Evolutionary conservation across 2,888 invertebrate genomes (phyloP), one percentile per base, ranked within the genome.

Genomic region (Lampropteryx suffumata): DNA sequence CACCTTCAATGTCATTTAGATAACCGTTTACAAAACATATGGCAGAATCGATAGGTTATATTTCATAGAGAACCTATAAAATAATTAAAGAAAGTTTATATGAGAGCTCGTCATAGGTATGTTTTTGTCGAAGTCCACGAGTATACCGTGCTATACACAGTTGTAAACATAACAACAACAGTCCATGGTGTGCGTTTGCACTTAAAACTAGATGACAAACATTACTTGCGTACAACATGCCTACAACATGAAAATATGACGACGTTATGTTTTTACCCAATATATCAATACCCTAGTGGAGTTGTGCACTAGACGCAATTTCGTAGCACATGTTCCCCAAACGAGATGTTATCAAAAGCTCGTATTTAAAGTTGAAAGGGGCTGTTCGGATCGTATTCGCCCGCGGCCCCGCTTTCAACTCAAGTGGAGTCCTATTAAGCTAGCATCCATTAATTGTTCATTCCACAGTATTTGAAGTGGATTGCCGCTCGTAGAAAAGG

Each of bases 361-460:
- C 44, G 53, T 58, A 59, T 55, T 57, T 57, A 49, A 43, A 57
- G 13, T 36, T 29, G 50, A 57, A 64, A 42, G 60, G 72, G 68
- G 64, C 67, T 68, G 64, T 57, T 66, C 59, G 61, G 68, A 70
- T 71, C 74, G 76, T 73, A 73, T 43, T 66, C 50, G 71, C 69
- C 67, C 43, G 66, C 66, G 66, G 69, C 67, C 35, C 59, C 65
- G 63, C 71, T 78, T 76, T 74, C 65, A 76, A 65, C 75, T 79
- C 79, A 76, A 82, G 81, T 82, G 79, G 78, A 60, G 62, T 61
- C 64, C 64, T 69, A 72, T 73, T 76, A 70, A 62, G 66, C 62
- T 58, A 60, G 66, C 66, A 67, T 69, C 69, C 70, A 79, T 76
- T 76, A 74, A 73, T 68, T 73, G 71, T 69, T 72, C 69, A 72